phyloP scores from a whole-genome alignment of 2,113 vertebrate species.

The Coturnix japonica region DNA sequence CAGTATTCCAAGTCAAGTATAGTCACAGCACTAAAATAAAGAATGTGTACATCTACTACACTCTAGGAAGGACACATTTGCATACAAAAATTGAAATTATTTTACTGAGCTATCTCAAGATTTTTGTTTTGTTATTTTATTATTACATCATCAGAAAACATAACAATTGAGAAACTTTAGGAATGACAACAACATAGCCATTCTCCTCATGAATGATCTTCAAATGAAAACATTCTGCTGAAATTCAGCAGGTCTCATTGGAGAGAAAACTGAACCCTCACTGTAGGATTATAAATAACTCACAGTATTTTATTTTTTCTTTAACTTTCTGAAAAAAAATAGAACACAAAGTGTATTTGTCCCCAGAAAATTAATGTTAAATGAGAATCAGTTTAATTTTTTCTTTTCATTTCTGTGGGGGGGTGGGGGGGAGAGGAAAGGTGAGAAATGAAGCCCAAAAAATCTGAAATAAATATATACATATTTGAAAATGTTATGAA shows the following conservation, averaged over 20 bases:
- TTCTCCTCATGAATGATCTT: neutral
- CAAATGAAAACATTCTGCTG: neutral
- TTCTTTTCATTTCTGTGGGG: neutral
- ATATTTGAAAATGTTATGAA: neutral
- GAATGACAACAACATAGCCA: rapidly evolving
- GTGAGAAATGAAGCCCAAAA: neutral
- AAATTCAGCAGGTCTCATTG: neutral
- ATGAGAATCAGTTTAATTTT: neutral
- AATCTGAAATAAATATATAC: neutral
- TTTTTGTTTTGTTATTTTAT: neutral
- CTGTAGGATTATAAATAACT: neutral
- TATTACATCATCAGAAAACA: neutral
- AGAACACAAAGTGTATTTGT: neutral
- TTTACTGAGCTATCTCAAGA: neutral
- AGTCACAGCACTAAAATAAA: neutral
- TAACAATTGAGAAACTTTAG: neutral
- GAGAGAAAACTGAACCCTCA: rapidly evolving
- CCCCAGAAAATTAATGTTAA: neutral
- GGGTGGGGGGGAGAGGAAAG: rapidly evolving
- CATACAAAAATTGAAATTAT: neutral
- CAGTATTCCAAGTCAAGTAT: neutral
- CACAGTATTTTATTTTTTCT: neutral
- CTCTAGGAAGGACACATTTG: neutral
- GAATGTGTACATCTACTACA: neutral
- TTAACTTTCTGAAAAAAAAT: too few species aligned